A percentile compares a stretch with the other conserved stretches of the same genome.
These are phyloP conservation scores for Norana najaformis DNA, from an alignment of 2,888 invertebrate genomes.

Conservation along the genomic window DNA sequence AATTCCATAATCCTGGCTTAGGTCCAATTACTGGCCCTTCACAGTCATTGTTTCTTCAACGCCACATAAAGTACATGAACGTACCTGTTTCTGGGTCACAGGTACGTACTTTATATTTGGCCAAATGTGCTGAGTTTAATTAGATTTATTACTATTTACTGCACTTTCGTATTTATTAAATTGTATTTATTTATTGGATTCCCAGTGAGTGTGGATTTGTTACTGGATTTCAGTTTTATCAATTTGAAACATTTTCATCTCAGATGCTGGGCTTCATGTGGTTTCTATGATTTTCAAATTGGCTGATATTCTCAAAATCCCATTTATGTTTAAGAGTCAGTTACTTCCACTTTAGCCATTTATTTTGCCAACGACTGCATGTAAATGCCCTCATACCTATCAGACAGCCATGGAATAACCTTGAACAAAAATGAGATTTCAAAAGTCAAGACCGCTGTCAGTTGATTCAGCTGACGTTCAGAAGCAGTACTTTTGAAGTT, in stretches of 20 bases:
- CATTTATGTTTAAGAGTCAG: no score
- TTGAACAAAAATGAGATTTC: background rate
- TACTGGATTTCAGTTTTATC: background rate
- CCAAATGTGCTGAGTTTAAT: background rate
- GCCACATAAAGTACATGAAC: constrained; percentile 20
- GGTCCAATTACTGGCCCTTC: constrained; percentile 9
- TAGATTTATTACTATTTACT: background rate
- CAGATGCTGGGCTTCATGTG: no score
- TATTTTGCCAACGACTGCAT: background rate
- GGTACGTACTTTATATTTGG: background rate
- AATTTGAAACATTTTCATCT: background rate
- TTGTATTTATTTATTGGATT: background rate
- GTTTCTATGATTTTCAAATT: no score
- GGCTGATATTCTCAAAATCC: no score
- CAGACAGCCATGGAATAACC: background rate
- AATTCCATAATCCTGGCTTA: constrained; percentile 2
- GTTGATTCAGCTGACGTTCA: background rate
- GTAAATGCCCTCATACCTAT: background rate
- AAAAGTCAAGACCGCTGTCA: background rate
- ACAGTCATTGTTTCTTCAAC: constrained; percentile 31
- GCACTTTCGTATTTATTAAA: background rate
- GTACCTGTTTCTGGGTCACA: background rate
- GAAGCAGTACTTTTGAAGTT: background rate
- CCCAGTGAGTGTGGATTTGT: background rate
- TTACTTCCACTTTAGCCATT: background rate